phyloP scores from a whole-genome alignment of 2,888 invertebrate genomes.

The Oxytorus armatus region DNA sequence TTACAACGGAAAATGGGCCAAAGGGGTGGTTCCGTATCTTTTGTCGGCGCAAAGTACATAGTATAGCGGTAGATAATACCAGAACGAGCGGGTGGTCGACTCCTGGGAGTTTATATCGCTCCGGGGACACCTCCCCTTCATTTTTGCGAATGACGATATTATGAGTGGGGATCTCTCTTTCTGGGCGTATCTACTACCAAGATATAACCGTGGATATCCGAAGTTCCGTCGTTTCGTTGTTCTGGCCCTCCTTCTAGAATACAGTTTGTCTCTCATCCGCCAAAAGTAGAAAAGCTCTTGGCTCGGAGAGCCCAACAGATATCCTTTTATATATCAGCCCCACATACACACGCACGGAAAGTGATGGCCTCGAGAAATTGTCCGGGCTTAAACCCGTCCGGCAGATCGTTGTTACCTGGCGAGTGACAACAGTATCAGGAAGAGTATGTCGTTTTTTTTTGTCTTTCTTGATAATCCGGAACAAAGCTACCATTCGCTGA shows the following conservation, averaged over 20 bases:
- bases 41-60: neutral
- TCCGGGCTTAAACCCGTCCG: slow-evolving; percentile 20
- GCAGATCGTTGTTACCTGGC: neutral
- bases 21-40: slow-evolving; percentile 5
- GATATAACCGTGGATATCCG: slow-evolving; percentile 51
- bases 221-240: slow-evolving; percentile 38
- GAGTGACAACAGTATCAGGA: neutral
- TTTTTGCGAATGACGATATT: slow-evolving; percentile 59
- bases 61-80: slow-evolving; percentile 26
- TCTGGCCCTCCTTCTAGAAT: neutral
- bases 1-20: neutral
- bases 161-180: slow-evolving; percentile 26
- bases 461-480: neutral
- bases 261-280: neutral
- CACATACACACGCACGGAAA: neutral
- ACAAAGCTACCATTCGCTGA: slow-evolving; percentile 6
- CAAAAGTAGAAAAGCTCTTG: slow-evolving; percentile 23
- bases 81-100: slow-evolving; percentile 26
- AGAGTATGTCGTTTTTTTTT: neutral
- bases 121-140: slow-evolving; percentile 51
- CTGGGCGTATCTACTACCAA: slow-evolving; percentile 21
- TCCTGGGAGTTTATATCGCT: slow-evolving; percentile 52
- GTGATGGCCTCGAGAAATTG: slow-evolving; percentile 22
- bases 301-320: slow-evolving; percentile 26
- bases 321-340: slow-evolving; percentile 28